A percentile compares a stretch with the other conserved stretches of the same genome.
Evolutionary conservation across 2,888 invertebrate species (phyloP).

Genomic region (Lypha dubia): DNA sequence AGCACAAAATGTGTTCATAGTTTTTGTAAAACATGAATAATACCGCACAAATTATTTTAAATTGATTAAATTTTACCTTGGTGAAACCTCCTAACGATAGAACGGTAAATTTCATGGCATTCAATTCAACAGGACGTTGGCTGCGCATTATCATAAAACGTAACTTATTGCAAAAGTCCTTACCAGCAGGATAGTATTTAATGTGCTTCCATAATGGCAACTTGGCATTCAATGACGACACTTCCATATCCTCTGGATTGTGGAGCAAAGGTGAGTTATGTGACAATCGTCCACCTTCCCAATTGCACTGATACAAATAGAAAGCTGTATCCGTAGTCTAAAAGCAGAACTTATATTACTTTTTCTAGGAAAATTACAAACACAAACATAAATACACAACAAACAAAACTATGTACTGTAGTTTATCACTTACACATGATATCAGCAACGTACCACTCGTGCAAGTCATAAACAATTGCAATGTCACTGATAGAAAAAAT

Average conservation of each 20-base stretch:
- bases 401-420: too few relatives aligned
- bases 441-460: constrained; percentile 36
- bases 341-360: constrained; percentile 8
- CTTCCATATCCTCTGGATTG: constrained; percentile 36
- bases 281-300: constrained; percentile 75
- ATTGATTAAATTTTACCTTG: not conserved
- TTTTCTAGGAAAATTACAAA: too few relatives aligned
- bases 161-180: constrained; percentile 72
- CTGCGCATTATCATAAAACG: constrained; percentile 75
- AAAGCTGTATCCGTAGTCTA: constrained; percentile 73
- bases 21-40: not conserved
- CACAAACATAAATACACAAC: too few relatives aligned
- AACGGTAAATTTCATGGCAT: constrained; percentile 76
- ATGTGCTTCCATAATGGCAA: constrained; percentile 54
- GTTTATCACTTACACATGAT: constrained; percentile 49
- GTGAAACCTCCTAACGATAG: constrained; percentile 74
- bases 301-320: constrained; percentile 74
- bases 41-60: not conserved
- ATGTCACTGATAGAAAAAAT: constrained; percentile 44
- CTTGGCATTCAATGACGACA: constrained; percentile 28
- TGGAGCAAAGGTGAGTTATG: constrained; percentile 45
- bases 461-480: constrained; percentile 57
- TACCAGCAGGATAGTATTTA: constrained; percentile 69
- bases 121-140: constrained; percentile 75
- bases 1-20: not conserved